Base-by-base conservation (phyloP, 2,113 vertebrate genomes). In the Naja naja region DNA sequence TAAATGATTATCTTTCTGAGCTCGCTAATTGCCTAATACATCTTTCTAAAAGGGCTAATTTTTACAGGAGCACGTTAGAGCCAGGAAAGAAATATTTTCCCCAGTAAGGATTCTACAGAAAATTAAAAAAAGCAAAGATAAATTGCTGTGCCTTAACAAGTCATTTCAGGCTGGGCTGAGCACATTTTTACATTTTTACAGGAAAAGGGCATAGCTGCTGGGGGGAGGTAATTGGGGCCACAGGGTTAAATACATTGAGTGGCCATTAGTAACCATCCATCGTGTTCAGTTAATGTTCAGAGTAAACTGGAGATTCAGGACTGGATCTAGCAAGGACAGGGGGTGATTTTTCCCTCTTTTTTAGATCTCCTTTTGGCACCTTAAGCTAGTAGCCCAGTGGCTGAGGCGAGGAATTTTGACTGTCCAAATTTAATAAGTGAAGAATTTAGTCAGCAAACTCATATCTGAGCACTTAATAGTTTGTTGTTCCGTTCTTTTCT, bases 1-100 rank as follows among this genome's bases (percentile, higher is more conserved):
- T 39, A 69, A 93, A 87, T 89, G 69, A 85, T 64, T 86, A 85
- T 91, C 69, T 89, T 58, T 86, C 74, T 49, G 43, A 91, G 49
- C 89, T 91, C 85, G 18, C 93, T 93, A 91, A 93, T 91, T 93
- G 90, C 69, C 93, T 93, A 64, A 91, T 93, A 69, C 89, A 93
- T 91, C 90, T 91, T 64, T 89, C 86, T 89, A 86, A 93, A 89
- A n/a, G 87, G 69, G 55, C 54, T 54, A n/a, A 86, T 91, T 91
- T 91, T 89, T 93, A 87, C 81, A 60, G 2, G 55, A 91, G 89
- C 11, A 3, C 2, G 18, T 53, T 86, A 43, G 49, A 93, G 87
- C 90, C 93, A 34, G 0, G 27, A 52, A 91, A 89, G 45, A 64
- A 91, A 91, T 89, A 47, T 91, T 91, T 93, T 64, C 87, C 87